Evolutionary conservation across 1,140 invertebrate genomes (phyloP).

Genomic region (Achroia grisella): DNA sequence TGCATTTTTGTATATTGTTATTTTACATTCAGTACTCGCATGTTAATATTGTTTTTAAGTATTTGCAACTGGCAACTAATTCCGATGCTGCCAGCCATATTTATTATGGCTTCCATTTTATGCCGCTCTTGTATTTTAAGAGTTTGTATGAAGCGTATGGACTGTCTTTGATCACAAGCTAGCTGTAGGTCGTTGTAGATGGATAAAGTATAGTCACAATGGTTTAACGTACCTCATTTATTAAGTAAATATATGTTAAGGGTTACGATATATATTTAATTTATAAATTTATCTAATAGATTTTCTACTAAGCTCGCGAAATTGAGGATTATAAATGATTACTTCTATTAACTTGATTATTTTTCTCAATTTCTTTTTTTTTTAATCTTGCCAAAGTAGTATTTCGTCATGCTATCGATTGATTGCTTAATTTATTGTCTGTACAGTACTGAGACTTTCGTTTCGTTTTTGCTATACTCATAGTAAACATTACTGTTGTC

Average conservation of each 20-base stretch:
- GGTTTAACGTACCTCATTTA: constrained; percentile 70
- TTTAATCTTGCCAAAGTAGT: constrained; percentile 41
- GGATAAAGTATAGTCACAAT: constrained; percentile 58
- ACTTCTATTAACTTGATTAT: constrained; percentile 11
- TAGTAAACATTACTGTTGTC: too few species aligned
- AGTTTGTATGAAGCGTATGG: constrained; percentile 6
- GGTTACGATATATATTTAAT: constrained; percentile 35
- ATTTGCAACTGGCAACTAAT: constrained; percentile 29
- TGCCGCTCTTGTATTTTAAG: constrained; percentile 5
- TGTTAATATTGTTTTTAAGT: constrained; percentile 56
- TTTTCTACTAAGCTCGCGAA: constrained; percentile 22
- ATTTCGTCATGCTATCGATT: not conserved
- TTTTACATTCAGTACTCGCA: constrained; percentile 53
- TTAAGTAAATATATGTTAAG: constrained; percentile 52
- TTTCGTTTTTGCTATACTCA: constrained; percentile 8
- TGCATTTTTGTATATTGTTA: constrained; percentile 70
- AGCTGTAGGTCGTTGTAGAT: constrained; percentile 36
- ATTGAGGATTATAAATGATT: constrained; percentile 11
- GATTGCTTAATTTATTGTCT: constrained; percentile 5
- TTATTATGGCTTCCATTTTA: constrained; percentile 12
- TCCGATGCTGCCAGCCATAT: constrained; percentile 26
- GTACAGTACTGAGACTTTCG: constrained; percentile 13
- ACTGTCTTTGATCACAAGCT: constrained; percentile 50
- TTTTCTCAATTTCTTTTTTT: constrained; percentile 23
- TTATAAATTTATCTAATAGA: constrained; percentile 30